These are phyloP conservation scores for Dendrolimus punctatus DNA, from an alignment of 1,140 invertebrate species.

Conservation along the genomic window DNA sequence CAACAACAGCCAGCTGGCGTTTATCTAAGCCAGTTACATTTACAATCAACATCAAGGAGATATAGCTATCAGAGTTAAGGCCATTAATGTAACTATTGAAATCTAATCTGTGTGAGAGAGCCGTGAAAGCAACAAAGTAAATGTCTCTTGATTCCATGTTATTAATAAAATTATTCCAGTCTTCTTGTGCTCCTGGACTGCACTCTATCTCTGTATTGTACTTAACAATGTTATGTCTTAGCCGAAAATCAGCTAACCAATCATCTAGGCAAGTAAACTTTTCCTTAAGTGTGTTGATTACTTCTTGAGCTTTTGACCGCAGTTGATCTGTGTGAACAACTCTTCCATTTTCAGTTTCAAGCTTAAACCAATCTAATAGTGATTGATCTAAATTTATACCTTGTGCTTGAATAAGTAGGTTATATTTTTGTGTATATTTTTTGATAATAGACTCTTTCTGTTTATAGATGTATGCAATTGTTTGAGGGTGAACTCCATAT, in stretches of 20 bases:
- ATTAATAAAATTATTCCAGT: conserved; percentile 18
- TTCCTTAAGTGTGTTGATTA: conserved; percentile 14
- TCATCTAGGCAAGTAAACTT: conserved; percentile 19
- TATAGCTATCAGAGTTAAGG: conserved; percentile 12
- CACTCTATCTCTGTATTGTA: conserved; percentile 13
- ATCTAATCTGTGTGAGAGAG: conserved; percentile 18
- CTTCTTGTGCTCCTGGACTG: conserved; percentile 9
- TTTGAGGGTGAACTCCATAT: conserved; percentile 23
- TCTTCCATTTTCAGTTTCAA: conserved; percentile 14
- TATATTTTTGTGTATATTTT: conserved; percentile 24
- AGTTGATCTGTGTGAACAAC: conserved; percentile 18
- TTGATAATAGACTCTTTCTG: conserved; percentile 22
- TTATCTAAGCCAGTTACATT: conserved; percentile 18
- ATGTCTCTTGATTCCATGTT: conserved; percentile 13
- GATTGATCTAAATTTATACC: conserved; percentile 19
- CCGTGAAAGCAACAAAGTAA: conserved; percentile 18
- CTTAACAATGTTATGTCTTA: conserved; percentile 20
- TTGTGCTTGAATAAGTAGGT: conserved; percentile 13
- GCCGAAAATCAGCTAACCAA: conserved; percentile 21
- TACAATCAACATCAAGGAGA: conserved; percentile 17
- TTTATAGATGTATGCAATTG: conserved; percentile 23
- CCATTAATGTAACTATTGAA: conserved; percentile 17
- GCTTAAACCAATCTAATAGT: conserved; percentile 20
- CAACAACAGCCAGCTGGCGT: conserved; percentile 15
- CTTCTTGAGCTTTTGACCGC: conserved; percentile 16